phyloP scores from a whole-genome alignment of 1,140 invertebrate genomes.

The Neodiprion lecontei region DNA sequence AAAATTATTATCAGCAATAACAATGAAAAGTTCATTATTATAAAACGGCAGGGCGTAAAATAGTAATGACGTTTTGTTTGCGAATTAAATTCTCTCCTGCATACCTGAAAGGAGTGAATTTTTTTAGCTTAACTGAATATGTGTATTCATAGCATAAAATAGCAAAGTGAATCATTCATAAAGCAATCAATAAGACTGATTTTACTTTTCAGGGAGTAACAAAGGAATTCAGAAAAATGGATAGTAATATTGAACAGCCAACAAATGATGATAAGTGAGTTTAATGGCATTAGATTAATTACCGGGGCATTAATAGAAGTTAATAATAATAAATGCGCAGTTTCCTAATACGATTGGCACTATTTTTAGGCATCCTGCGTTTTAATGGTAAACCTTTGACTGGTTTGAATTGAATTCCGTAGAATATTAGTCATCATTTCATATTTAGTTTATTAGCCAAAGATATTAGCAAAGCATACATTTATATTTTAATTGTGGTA shows the following conservation, averaged over 20 bases:
- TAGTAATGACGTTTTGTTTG: no score
- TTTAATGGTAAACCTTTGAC: no score
- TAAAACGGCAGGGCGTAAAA: no score
- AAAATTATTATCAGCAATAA: no score
- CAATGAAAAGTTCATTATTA: no score
- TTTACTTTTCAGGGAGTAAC: background rate
- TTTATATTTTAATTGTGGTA: constrained; percentile 3
- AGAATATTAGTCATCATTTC: constrained; percentile 3
- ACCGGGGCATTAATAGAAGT: background rate
- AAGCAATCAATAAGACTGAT: background rate
- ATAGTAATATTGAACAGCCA: background rate
- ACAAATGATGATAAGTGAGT: background rate
- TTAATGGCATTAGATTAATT: background rate
- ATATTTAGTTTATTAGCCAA: constrained; percentile 49
- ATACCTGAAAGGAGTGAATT: no score
- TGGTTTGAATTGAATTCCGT: background rate
- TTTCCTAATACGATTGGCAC: background rate
- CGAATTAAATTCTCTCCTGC: no score
- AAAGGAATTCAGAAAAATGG: background rate
- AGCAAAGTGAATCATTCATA: background rate
- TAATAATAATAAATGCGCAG: background rate
- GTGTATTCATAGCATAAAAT: no score
- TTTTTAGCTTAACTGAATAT: no score
- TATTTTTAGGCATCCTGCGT: background rate
- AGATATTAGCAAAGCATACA: constrained; percentile 40